Base-by-base conservation (phyloP, 2,888 invertebrate genomes). In the Spodoptera picta region DNA sequence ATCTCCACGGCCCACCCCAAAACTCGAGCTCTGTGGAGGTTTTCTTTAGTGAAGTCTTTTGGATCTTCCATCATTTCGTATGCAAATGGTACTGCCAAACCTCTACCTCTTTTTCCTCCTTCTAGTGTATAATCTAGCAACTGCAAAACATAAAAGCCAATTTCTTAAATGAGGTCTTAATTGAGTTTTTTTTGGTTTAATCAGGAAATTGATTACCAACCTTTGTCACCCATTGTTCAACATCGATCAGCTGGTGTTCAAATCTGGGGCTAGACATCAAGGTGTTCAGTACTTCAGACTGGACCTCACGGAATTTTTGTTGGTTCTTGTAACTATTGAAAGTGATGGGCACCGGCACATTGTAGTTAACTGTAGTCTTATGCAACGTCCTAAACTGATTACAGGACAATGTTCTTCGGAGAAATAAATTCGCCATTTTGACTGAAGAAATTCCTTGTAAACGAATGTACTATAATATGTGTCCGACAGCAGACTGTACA, bases 1-100 rank as follows among this genome's bases (percentile, higher is more conserved):
- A 75, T 71, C 56, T 75, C 71, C 24, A 55, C 19, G 4, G 36
- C 10, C 72, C 60, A 70, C 23, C 76, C 72, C 24, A 75, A 27
- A 43, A 75, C 42, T 9, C 56, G 71, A 12, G 71, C 71, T 1
- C 45, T 23, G n/a, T 72, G 51, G 6, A 60, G 19, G 42, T 45
- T 64, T 57, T 72, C 69, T 57, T 70, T 50, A 0, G 50, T 51
- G 3, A 54, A 56, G 14, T 70, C 36, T 70, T 72, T 44, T 23
- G 75, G 53, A 2, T 53, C 46, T 60, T 72, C 75, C 53, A 72
- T 43, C 48, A 31, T 70, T 43, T 50, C 36, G 19, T 72, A 72
- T 0, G 59, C 75, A 19, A 43, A 52, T 5, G 71, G 31, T 4
- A 75, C 65, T 19, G 47, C 14, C 0, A 60, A 10, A 31, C 53